Evolutionary conservation across 2,113 vertebrate species (phyloP).

Genomic region (Hirundichthys speculiger): DNA sequence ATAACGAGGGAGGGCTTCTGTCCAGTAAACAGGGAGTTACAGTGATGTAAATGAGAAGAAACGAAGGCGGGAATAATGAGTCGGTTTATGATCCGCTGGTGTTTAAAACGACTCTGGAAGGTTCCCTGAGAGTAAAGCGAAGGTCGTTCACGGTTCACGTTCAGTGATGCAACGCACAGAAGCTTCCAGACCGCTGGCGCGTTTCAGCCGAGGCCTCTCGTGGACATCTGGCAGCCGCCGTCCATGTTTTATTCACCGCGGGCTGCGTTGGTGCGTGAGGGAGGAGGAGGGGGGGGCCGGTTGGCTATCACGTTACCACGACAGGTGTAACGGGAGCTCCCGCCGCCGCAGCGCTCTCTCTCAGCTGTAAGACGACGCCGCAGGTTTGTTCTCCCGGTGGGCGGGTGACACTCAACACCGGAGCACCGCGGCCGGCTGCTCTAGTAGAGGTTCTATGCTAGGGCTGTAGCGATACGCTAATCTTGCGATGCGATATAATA

Average conservation of each 20-base stretch:
- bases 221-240: conserved; percentile 48
- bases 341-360: neutral
- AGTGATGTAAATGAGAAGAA: too few relatives aligned
- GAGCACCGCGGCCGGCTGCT: neutral
- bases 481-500: too few relatives aligned
- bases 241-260: conserved; percentile 65
- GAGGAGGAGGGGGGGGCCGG: neutral
- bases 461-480: too few relatives aligned
- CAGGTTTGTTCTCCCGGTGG: neutral
- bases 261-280: conserved; percentile 4
- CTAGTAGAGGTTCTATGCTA: neutral
- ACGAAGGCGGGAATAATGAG: too few relatives aligned
- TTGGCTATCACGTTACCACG: conserved; percentile 55
- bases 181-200: neutral
- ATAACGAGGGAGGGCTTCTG: too few relatives aligned
- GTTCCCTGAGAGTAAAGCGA: too few relatives aligned
- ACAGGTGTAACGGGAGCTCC: conserved; percentile 42
- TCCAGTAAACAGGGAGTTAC: too few relatives aligned
- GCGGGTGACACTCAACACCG: conserved; percentile 23
- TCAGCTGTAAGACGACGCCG: conserved; percentile 16
- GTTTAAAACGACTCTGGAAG: too few relatives aligned
- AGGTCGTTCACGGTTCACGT: too few relatives aligned
- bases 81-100: too few relatives aligned
- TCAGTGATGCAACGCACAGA: neutral
- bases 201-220: neutral